These are phyloP conservation scores for Myiotriccus ornatus DNA, from an alignment of 2,797 vertebrate genomes.

Conservation along the genomic window DNA sequence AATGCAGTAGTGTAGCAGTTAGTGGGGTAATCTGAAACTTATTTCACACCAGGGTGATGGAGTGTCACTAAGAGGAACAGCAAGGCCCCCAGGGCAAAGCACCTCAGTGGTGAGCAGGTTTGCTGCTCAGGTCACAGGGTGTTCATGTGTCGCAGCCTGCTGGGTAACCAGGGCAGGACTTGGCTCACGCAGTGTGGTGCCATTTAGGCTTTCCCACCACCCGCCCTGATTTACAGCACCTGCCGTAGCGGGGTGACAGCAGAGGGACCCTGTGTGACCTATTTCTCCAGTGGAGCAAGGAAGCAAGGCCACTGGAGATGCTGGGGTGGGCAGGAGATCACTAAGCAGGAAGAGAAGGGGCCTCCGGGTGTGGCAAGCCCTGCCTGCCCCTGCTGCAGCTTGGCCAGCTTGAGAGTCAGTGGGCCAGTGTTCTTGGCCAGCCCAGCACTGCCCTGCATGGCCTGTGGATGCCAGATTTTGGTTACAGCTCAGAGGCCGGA, in stretches of 20 bases:
- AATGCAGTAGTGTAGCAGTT: neutral
- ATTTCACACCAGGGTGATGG: neutral
- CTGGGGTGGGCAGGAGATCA: neutral
- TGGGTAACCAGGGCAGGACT: no score
- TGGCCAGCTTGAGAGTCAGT: neutral
- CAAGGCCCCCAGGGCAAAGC: neutral
- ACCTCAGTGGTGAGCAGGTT: rapidly evolving
- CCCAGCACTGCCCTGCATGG: rapidly evolving
- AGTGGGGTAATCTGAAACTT: neutral
- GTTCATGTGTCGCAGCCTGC: neutral
- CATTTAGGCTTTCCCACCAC: rapidly evolving
- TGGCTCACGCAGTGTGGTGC: rapidly evolving
- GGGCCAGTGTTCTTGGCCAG: neutral
- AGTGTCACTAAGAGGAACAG: neutral
- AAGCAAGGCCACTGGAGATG: neutral
- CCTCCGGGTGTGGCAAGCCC: rapidly evolving
- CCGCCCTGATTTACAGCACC: rapidly evolving
- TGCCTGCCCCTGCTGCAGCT: neutral
- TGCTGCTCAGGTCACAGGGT: neutral
- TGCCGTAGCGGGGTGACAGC: rapidly evolving
- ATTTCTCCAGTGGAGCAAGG: neutral
- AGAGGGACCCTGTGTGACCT: rapidly evolving
- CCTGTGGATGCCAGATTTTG: neutral
- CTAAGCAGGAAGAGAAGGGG: neutral
- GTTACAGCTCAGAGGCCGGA: neutral